Evolutionary conservation across 2,888 invertebrate species (phyloP).

Genomic region (Harpalus rufipes): DNA sequence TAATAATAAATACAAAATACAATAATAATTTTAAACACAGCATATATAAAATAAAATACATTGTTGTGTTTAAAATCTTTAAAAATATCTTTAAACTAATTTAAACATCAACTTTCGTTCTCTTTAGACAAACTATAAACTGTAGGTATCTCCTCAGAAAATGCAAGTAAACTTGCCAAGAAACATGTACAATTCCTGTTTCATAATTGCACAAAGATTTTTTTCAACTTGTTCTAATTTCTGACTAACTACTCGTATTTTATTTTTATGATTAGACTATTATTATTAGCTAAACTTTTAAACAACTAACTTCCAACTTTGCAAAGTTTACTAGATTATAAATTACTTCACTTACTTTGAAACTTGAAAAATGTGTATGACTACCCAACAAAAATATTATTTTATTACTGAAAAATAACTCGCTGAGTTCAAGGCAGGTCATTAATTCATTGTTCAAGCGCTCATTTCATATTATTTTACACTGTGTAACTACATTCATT

Average conservation of each 20-base stretch:
- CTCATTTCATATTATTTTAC: neutral
- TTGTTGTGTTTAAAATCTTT: no score
- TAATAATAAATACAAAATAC: no score
- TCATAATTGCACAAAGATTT: neutral
- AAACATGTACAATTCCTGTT: no score
- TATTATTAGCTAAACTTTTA: conserved; percentile 21
- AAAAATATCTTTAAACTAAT: no score
- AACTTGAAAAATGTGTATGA: neutral
- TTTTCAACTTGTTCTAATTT: conserved; percentile 1
- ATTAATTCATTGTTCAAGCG: neutral
- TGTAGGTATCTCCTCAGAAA: no score
- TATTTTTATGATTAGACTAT: neutral
- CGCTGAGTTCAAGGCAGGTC: neutral
- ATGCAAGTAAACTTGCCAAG: no score
- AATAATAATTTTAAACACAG: no score
- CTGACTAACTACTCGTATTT: neutral
- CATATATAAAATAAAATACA: no score
- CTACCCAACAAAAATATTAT: conserved; percentile 12
- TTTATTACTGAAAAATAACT: conserved; percentile 15
- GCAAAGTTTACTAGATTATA: neutral
- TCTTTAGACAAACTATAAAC: no score
- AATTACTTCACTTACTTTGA: neutral
- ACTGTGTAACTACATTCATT: neutral
- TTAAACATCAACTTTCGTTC: no score
- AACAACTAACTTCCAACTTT: neutral